Conservation (phyloP, 2,113 vertebrate genomes). For the Numida meleagris region DNA sequence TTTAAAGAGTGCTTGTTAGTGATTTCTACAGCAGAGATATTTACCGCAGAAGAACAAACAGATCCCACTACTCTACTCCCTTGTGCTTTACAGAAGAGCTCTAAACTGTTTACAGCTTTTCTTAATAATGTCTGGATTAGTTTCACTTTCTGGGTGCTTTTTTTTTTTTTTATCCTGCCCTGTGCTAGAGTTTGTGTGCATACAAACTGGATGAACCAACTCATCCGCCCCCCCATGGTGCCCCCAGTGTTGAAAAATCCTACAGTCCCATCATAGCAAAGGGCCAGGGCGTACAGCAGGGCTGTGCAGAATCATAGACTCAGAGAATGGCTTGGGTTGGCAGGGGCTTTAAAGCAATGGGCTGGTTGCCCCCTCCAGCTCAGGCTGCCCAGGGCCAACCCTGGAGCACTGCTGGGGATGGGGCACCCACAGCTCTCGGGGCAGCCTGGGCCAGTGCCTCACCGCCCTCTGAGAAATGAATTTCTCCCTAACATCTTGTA, state of each 20-base stretch:
- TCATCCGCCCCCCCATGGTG: rapidly evolving
- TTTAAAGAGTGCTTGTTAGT: slow-evolving; percentile 10
- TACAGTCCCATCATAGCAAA: background rate
- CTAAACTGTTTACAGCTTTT: background rate
- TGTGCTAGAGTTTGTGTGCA: background rate
- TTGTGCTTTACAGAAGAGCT: background rate
- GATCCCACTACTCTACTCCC: background rate
- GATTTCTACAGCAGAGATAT: background rate
- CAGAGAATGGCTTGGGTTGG: background rate
- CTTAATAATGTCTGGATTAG: background rate
- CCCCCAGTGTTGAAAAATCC: background rate
- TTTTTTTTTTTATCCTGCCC: background rate
- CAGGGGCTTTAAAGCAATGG: background rate
- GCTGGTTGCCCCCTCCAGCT: too few species aligned
- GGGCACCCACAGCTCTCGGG: too few species aligned
- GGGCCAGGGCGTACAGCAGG: background rate
- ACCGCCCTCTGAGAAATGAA: too few species aligned
- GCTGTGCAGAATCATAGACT: background rate
- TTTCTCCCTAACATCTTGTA: background rate
- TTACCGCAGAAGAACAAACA: slow-evolving; percentile 20
- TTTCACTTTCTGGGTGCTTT: background rate
- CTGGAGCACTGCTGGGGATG: too few species aligned
- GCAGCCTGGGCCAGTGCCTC: too few species aligned
- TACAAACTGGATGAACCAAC: rapidly evolving
- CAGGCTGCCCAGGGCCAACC: too few species aligned